phyloP scores from a whole-genome alignment of 2,797 vertebrate species.

The Ara ararauna region DNA sequence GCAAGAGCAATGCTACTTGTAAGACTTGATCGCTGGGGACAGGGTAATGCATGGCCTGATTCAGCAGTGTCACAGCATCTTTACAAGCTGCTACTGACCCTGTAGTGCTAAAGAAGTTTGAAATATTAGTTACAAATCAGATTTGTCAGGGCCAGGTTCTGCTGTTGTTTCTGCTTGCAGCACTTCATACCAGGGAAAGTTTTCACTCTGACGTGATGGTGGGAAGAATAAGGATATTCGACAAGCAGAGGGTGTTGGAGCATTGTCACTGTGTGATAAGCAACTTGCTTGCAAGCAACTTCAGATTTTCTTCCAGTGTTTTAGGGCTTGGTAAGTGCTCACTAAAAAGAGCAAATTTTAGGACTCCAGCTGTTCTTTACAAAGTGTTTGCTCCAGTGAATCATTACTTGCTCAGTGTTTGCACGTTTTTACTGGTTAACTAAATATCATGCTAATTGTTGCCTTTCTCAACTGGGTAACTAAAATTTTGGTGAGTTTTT shows the following conservation, averaged over 20 bases:
- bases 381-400: slow-evolving; percentile 40
- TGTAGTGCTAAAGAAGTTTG: background rate
- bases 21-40: background rate
- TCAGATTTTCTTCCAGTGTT: slow-evolving; percentile 35
- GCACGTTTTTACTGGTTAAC: background rate
- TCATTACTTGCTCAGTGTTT: slow-evolving; percentile 28
- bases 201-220: background rate
- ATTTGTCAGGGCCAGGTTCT: slow-evolving; percentile 22
- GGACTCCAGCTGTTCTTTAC: slow-evolving; percentile 33
- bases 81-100: background rate
- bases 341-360: slow-evolving; percentile 41
- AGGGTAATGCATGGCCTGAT: background rate
- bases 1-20: background rate
- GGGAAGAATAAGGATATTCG: background rate
- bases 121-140: slow-evolving; percentile 49
- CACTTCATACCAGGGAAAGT: background rate
- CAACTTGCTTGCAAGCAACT: slow-evolving; percentile 13
- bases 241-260: background rate
- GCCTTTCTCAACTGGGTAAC: background rate
- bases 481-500: background rate
- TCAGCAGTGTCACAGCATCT: background rate
- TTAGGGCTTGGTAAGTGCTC: slow-evolving; percentile 6
- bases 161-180: background rate
- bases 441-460: slow-evolving; percentile 13
- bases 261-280: background rate